phyloP scores from a whole-genome alignment of 1,140 invertebrate genomes.

The Drosophila watanabei region DNA sequence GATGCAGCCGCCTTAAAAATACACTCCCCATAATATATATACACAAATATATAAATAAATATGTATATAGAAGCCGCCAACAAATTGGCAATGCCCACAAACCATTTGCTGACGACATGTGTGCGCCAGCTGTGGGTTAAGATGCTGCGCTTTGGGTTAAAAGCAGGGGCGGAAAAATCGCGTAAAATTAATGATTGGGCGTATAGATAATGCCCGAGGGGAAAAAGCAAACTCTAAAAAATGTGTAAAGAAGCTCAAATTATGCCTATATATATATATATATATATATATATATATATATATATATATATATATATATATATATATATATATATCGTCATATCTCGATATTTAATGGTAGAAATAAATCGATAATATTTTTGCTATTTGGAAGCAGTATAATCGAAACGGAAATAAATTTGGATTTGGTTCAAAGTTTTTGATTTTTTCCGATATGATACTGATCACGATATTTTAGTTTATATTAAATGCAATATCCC shows the following conservation, averaged over 20 bases:
- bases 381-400: too few relatives aligned
- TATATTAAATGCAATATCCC: background rate
- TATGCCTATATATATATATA: too few relatives aligned
- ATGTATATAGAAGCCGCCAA: constrained; percentile 29
- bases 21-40: constrained; percentile 44
- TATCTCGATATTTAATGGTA: too few relatives aligned
- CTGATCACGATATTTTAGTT: too few relatives aligned
- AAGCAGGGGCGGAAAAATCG: constrained; percentile 26
- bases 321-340: too few relatives aligned
- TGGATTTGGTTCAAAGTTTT: too few relatives aligned
- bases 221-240: constrained; percentile 3
- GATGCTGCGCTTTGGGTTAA: constrained; percentile 12
- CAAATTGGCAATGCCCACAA: constrained; percentile 66
- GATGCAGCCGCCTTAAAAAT: constrained; percentile 62
- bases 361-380: too few relatives aligned
- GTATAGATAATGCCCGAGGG: constrained; percentile 31
- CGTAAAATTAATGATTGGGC: constrained; percentile 56
- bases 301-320: too few relatives aligned
- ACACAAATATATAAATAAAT: constrained; percentile 11
- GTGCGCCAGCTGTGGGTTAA: constrained; percentile 67
- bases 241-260: background rate
- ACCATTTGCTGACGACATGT: constrained; percentile 63
- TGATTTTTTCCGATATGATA: too few relatives aligned
- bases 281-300: too few relatives aligned
- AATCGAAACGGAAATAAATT: too few relatives aligned